Conservation (phyloP, 2,113 vertebrate species). For the Cyanoderma ruficeps region DNA sequence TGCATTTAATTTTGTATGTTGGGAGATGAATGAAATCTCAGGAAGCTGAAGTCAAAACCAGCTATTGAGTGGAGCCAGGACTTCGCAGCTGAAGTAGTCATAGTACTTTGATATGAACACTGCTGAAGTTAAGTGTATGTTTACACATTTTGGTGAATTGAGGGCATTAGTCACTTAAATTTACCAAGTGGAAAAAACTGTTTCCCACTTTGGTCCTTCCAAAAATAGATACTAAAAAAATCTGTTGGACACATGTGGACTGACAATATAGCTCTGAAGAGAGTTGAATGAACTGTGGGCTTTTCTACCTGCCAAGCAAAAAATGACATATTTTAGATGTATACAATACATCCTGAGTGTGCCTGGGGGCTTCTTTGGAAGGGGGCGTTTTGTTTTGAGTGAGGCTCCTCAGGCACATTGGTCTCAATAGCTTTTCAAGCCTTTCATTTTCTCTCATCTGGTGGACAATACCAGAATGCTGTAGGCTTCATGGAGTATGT, state of each 20-base stretch:
- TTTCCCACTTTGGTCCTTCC: slow-evolving; percentile 51
- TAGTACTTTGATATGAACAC: not conserved
- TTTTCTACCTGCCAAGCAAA: slow-evolving; percentile 42
- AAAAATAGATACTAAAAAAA: slow-evolving; percentile 58
- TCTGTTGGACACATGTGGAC: slow-evolving; percentile 55
- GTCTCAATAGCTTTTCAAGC: not conserved
- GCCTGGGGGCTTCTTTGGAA: not conserved
- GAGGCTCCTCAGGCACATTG: not conserved
- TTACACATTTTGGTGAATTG: slow-evolving; percentile 27
- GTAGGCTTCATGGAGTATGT: not conserved
- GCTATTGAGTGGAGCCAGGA: not conserved
- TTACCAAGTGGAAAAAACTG: slow-evolving; percentile 18
- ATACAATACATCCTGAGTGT: not conserved
- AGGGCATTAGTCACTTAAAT: slow-evolving; percentile 21
- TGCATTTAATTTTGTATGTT: not conserved
- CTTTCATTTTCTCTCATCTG: not conserved
- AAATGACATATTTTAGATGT: not conserved
- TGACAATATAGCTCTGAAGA: not conserved
- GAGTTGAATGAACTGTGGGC: not conserved
- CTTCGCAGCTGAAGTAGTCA: not conserved
- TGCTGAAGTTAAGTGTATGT: not conserved
- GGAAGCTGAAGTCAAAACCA: not conserved
- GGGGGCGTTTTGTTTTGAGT: not conserved
- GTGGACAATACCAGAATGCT: not conserved
- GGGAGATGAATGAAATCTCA: not conserved